phyloP scores from a whole-genome alignment of 2,113 vertebrate species.

The Boleophthalmus pectinirostris region DNA sequence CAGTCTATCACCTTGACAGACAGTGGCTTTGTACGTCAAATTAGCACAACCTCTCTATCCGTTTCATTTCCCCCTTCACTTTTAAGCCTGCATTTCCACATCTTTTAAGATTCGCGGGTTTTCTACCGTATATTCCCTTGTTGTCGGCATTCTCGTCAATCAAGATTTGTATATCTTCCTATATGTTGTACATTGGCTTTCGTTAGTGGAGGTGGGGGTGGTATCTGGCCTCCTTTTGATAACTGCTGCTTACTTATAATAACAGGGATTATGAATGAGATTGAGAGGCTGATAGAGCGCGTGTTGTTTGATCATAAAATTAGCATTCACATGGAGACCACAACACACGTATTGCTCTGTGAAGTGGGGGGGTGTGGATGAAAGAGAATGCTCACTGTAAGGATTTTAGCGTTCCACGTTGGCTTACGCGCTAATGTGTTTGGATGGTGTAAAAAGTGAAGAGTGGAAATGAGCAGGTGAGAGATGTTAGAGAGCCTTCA shows the following conservation, averaged over 20 bases:
- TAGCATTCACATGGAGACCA: conserved; percentile 7
- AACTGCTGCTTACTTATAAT: conserved; percentile 14
- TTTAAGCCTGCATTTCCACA: conserved; percentile 1
- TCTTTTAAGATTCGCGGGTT: background rate
- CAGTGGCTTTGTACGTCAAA: conserved; percentile 6
- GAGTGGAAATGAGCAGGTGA: background rate
- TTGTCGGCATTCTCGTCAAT: background rate
- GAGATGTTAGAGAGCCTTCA: background rate
- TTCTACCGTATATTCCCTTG: background rate
- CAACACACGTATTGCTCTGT: background rate
- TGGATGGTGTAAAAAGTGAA: background rate
- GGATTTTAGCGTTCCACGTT: background rate
- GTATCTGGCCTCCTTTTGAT: conserved; percentile 1
- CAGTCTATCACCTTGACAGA: conserved; percentile 4
- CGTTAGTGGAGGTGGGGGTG: background rate
- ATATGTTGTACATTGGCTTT: background rate
- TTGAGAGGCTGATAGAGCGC: background rate
- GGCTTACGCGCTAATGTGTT: background rate
- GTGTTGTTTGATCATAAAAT: conserved; percentile 16
- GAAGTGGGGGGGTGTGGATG: conserved; percentile 5
- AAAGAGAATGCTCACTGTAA: conserved; percentile 7
- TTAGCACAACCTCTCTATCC: background rate
- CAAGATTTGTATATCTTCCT: background rate
- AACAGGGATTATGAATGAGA: conserved; percentile 33
- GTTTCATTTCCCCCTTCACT: background rate